These are phyloP conservation scores for Tetrao urogallus DNA, from an alignment of 2,113 vertebrate genomes.

Conservation along the genomic window DNA sequence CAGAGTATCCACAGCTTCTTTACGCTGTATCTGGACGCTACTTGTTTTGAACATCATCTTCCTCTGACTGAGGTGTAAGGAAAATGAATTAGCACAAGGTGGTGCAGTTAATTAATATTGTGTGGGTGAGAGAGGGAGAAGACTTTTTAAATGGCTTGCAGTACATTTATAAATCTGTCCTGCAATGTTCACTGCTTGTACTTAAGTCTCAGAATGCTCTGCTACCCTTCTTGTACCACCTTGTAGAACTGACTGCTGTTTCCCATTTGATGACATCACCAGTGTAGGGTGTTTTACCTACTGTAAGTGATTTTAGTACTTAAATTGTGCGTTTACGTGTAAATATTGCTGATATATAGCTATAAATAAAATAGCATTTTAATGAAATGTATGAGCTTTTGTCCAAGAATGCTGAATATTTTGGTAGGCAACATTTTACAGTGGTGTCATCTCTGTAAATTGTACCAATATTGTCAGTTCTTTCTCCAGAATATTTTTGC, in stretches of 20 bases:
- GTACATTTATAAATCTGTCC: constrained; percentile 48
- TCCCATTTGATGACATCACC: not conserved
- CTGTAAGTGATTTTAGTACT: not conserved
- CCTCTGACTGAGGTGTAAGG: constrained; percentile 46
- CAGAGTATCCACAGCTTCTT: constrained; percentile 21
- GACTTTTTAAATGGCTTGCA: constrained; percentile 33
- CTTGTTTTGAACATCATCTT: constrained; percentile 30
- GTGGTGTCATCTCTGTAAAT: not conserved
- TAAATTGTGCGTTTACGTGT: not conserved
- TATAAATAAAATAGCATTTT: not conserved
- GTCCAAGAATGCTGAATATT: not conserved
- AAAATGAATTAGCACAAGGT: constrained; percentile 46
- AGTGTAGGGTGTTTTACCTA: not conserved
- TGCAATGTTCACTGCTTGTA: not conserved
- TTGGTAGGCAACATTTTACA: not conserved
- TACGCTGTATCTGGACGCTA: not conserved
- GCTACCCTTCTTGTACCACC: not conserved
- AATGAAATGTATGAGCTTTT: not conserved
- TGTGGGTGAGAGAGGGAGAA: constrained; percentile 34
- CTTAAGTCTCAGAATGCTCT: constrained; percentile 20
- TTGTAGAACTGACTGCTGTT: not conserved
- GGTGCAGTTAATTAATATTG: constrained; percentile 59
- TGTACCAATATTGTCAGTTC: not conserved
- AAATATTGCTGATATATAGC: not conserved
- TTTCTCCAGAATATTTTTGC: not conserved